A percentile compares a stretch with the other conserved stretches of the same genome.
phyloP scores from a whole-genome alignment of 2,797 vertebrate species.

The Sphaeramia orbicularis region DNA sequence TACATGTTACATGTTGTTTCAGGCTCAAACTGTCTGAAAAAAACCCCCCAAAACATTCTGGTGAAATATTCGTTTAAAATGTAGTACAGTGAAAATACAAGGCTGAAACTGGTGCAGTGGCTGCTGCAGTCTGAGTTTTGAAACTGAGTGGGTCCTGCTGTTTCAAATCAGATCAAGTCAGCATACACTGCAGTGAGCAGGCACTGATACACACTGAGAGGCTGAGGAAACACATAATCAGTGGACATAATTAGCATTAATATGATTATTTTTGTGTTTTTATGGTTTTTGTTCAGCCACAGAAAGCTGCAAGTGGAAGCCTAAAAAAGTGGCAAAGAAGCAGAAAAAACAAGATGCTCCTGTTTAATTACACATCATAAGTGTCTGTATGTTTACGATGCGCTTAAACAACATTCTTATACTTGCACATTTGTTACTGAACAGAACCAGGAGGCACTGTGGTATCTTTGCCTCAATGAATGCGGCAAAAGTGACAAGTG shows the following conservation, averaged over 20 bases:
- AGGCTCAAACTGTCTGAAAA: neutral
- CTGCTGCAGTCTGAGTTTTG: conserved; percentile 21
- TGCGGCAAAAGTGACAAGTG: neutral
- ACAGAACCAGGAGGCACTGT: neutral
- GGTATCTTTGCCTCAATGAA: neutral
- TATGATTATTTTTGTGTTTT: neutral
- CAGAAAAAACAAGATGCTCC: neutral
- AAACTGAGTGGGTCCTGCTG: neutral
- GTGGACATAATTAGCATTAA: neutral
- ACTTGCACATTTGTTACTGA: neutral
- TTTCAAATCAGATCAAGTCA: conserved; percentile 34
- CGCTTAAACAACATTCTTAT: too few relatives aligned
- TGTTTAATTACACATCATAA: too few relatives aligned
- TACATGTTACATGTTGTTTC: neutral
- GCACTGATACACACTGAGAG: conserved; percentile 14
- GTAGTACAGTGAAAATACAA: conserved; percentile 1
- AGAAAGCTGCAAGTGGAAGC: neutral
- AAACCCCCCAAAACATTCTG: neutral
- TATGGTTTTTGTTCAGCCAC: neutral
- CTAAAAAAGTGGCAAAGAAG: neutral
- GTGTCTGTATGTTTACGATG: too few relatives aligned
- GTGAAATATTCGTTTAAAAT: neutral
- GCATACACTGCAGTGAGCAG: conserved; percentile 12
- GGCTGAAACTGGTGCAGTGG: conserved; percentile 8
- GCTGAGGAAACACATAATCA: conserved; percentile 23